Evolutionary conservation across 2,888 invertebrate genomes (phyloP).

Genomic region (Callinectes sapidus): DNA sequence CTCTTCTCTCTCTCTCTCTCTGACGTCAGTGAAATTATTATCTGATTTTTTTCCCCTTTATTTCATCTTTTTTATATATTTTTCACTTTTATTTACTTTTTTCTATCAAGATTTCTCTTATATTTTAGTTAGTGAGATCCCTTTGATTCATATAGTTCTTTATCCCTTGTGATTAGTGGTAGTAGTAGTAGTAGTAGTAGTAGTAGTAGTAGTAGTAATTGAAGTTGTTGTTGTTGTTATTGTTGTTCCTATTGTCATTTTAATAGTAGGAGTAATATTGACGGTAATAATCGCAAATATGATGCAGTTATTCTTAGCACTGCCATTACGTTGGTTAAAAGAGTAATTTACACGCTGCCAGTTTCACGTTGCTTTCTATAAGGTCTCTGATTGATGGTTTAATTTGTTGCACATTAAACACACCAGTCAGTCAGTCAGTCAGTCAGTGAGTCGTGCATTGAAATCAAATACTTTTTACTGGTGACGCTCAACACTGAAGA

Average conservation of each 20-base stretch:
- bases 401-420: not conserved
- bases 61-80: too few species aligned
- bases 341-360: not conserved
- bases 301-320: not conserved
- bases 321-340: not conserved
- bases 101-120: too few species aligned
- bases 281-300: not conserved
- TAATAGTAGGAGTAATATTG: not conserved
- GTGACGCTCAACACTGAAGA: not conserved
- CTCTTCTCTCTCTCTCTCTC: too few species aligned
- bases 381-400: slow-evolving; percentile 2
- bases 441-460: not conserved
- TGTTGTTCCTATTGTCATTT: too few species aligned
- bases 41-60: too few species aligned
- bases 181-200: not conserved
- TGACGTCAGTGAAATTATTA: too few species aligned
- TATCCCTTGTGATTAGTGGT: too few species aligned
- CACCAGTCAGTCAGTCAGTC: not conserved
- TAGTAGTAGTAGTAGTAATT: not conserved
- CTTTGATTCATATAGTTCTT: too few species aligned
- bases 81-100: too few species aligned
- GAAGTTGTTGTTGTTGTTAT: too few species aligned
- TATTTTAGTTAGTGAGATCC: too few species aligned
- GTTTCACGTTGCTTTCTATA: not conserved
- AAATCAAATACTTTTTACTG: not conserved